These are phyloP conservation scores for Galerucella calmariensis DNA, from an alignment of 2,888 invertebrate genomes.

Conservation along the genomic window DNA sequence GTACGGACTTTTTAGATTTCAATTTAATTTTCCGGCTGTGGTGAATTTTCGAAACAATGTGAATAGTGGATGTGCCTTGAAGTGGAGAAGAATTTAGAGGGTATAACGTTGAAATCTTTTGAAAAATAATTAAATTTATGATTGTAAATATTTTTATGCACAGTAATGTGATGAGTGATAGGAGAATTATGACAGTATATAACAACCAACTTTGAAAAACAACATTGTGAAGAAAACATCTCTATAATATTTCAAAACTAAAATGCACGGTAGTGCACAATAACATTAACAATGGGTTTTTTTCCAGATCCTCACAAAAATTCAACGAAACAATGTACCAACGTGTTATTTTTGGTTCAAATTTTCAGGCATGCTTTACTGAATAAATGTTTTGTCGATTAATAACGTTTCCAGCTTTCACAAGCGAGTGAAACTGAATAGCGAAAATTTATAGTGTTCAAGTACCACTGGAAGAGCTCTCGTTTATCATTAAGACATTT, in stretches of 20 bases:
- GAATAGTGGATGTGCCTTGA: no score
- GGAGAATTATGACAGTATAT: constrained; percentile 1
- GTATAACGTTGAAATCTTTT: no score
- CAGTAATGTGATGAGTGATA: not conserved
- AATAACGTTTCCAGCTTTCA: not conserved
- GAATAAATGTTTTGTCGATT: constrained; percentile 8
- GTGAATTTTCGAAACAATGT: no score
- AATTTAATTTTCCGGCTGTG: no score
- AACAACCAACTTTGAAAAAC: constrained; percentile 13
- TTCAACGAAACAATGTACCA: constrained; percentile 4
- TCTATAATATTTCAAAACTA: constrained; percentile 26
- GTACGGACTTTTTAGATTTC: no score
- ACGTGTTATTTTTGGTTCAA: constrained; percentile 2
- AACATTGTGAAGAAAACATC: constrained; percentile 17
- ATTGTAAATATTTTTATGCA: no score
- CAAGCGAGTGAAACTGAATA: not conserved
- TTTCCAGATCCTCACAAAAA: not conserved
- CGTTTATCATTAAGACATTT: not conserved
- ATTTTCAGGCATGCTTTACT: not conserved
- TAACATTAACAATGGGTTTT: constrained; percentile 21
- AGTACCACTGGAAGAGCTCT: not conserved
- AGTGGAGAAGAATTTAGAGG: no score
- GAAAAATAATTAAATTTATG: no score
- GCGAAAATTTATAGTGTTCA: constrained; percentile 1
- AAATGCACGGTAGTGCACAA: constrained; percentile 18